Base-by-base conservation (phyloP, 1,140 invertebrate genomes). In the Teleopsis dalmanni region DNA sequence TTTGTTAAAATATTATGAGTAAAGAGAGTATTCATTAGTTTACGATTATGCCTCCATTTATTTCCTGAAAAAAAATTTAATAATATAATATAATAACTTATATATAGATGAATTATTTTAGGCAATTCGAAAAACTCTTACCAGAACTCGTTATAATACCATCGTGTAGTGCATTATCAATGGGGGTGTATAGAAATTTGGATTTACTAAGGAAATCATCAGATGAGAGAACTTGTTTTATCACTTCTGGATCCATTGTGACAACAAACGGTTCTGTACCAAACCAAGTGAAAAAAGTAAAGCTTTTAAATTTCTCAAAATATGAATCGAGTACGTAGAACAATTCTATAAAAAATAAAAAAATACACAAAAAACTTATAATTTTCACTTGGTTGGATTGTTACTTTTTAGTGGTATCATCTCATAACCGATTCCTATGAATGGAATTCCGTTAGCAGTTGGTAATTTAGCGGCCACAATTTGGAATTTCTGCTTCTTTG, bases 21-120 rank as follows among this genome's bases (percentile, higher is more conserved):
- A 21, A 65, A 64, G 1, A 51, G 29, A 0, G 23, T 27, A 52
- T 58, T 65, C 5, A 65, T 21, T 7, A 54, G 16, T 49, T 53
- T 64, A 16, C 62, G 59, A 44, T 55, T 53, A 21, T 47, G 41
- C 4, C 31, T 53, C 62, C 62, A 65, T 6, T 35, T 11, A 10
- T 38, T 16, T 9, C 40, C 61, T 64, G 22, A 25, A 41, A 40
- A 16, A 34, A 1, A 4, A 1, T 8, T 21, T 21, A 40, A 40
- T n/a, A n/a, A n/a, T n/a, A n/a, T n/a, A n/a, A n/a, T n/a, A n/a
- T n/a, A n/a, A n/a, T n/a, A n/a, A n/a, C n/a, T n/a, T n/a, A n/a
- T n/a, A n/a, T n/a, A n/a, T n/a, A n/a, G n/a, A n/a, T n/a, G n/a
- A n/a, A n/a, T n/a, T n/a, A n/a, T n/a, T n/a, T n/a, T n/a, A n/a